A percentile compares a stretch with the other conserved stretches of the same genome.
Conservation (phyloP, 2,797 vertebrate species). For the Chiroxiphia lanceolata region DNA sequence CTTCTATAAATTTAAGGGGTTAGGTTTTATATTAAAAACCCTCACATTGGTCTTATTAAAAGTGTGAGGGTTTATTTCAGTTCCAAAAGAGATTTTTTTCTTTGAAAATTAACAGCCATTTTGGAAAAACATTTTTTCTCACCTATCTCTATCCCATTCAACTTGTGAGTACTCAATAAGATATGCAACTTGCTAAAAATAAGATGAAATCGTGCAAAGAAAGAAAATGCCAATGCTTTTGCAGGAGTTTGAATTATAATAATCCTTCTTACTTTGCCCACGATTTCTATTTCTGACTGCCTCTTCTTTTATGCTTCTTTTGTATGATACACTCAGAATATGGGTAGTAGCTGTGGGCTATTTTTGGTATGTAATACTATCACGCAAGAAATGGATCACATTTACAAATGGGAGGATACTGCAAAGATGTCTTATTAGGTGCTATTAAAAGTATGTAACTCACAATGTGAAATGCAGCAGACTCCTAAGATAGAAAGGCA, state of each 20-base stretch:
- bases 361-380: slow-evolving; percentile 5
- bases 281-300: background rate
- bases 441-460: background rate
- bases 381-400: background rate
- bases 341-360: slow-evolving; percentile 10
- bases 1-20: background rate
- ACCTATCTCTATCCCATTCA: background rate
- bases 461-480: background rate
- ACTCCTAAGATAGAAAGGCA: background rate
- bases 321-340: background rate
- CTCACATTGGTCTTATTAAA: background rate
- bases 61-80: background rate
- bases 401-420: background rate
- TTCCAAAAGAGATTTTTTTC: background rate
- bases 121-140: background rate
- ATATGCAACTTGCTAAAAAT: slow-evolving; percentile 7
- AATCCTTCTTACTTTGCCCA: background rate
- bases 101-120: background rate
- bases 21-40: background rate
- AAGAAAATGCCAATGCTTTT: background rate
- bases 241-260: background rate
- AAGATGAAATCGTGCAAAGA: background rate
- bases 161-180: background rate
- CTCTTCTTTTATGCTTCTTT: background rate
- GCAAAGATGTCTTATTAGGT: background rate